Base-by-base conservation (phyloP, 2,113 vertebrate species). In the Thalassarche chlororhynchos region DNA sequence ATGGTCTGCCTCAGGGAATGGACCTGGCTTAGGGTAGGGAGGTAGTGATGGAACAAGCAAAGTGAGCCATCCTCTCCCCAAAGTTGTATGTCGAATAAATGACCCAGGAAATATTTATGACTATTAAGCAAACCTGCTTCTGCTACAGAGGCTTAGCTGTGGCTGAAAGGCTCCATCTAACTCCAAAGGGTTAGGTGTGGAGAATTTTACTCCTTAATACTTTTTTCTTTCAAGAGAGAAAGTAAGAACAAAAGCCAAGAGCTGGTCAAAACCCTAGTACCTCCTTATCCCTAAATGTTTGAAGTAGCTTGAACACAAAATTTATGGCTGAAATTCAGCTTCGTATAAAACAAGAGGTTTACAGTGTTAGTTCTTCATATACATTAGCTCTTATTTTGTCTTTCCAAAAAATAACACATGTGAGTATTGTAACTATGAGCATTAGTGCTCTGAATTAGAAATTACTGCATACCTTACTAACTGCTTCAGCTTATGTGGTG, bases 391-490 rank as follows among this genome's bases (percentile, higher is more conserved):
- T 74, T 81, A 55, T 84, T 94, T 95, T 58, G 31, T 89, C 78
- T 96, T 93, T 81, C 54, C 85, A 69, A 95, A 95, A 94, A 88
- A 91, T 19, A 61, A 72, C 69, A 42, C 10, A 19, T 19, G 46
- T 46, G 20, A 89, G 32, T 83, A 62, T 94, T 94, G 65, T 93
- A 87, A 87, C n/a, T 87, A 32, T 34, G 54, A 93, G 65, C 52
- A 57, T 90, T 96, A 97, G 96, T 79, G 68, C 84, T 94, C 54
- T 93, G 93, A 91, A 88, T 89, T 94, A 93, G 82, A 97, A 97
- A 96, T 96, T 52, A 95, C 40, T 94, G 47, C 44, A 66, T 87
- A 88, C 31, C 38, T 90, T 93, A 93, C 96, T 97, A 97, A 90
- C 65, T 81, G 54, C 90, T 97, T 97, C 70, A 65, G 65, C 24